Base-by-base conservation (phyloP, 1,140 invertebrate species). In the Andrena cerasifolii region DNA sequence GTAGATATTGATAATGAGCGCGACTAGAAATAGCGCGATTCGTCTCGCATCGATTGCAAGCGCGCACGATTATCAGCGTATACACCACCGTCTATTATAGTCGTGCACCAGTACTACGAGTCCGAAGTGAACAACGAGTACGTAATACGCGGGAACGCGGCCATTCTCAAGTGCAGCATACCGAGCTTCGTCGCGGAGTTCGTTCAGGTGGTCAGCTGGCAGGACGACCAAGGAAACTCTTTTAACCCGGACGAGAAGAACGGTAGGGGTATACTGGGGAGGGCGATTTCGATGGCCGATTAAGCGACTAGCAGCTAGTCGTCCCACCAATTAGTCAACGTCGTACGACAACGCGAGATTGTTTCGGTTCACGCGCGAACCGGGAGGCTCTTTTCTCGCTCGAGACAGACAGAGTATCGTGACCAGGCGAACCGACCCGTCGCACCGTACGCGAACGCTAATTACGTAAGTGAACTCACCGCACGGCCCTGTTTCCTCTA, bases 41-140 rank as follows among this genome's bases (percentile, higher is more conserved):
- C 10, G 4, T 40, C 36, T 8, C 43, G 26, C 14, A 12, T 45
- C 33, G 36, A 31, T 53, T 45, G 31, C n/a, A 24, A 74, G 68
- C 61, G 65, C 24, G 16, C n/a, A 49, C 33, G 68, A 51, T 78
- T 68, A 83, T 67, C 63, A 47, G 7, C 49, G 58, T 53, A n/a
- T 16, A n/a, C n/a, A n/a, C 4, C 36, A 33, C 28, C 73, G 36
- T 84, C 54, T 63, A 86, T 94, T 93, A 21, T 93, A 98, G 97
- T 98, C 90, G 97, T 98, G 80, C 95, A 96, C 82, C 97, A 98
- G 92, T 94, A 95, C 88, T 98, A 98, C 93, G 96, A 97, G 86
- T 97, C 96, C 24, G 97, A 98, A 92, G 97, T 98, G 85, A 97
- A 97, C 93, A 98, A 98, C 91, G 97, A 98, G 82, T 98, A 98